phyloP scores from a whole-genome alignment of 2,888 invertebrate genomes.

The Caenorhabditis macrosperma region DNA sequence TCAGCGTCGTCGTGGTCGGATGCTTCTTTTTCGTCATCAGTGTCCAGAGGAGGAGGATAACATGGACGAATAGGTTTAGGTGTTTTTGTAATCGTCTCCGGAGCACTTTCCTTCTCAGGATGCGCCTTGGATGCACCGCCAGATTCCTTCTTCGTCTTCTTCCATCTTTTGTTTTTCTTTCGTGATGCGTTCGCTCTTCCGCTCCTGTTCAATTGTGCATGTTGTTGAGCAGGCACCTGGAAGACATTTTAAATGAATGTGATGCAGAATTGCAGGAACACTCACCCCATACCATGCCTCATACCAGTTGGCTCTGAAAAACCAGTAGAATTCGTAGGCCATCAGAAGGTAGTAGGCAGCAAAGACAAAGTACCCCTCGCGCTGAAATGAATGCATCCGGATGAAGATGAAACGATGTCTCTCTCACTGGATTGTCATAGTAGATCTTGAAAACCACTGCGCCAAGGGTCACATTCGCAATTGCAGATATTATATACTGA shows the following conservation, averaged over 20 bases:
- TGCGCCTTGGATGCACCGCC: too few species aligned
- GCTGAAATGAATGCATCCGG: not conserved
- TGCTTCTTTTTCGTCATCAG: slow-evolving; percentile 2
- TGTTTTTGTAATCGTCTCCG: too few species aligned
- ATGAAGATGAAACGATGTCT: not conserved
- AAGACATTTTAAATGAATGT: too few species aligned
- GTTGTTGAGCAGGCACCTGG: too few species aligned
- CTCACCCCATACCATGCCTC: not conserved
- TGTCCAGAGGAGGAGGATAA: slow-evolving; percentile 21
- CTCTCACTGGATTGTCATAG: not conserved
- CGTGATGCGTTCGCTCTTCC: too few species aligned
- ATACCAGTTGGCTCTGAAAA: not conserved
- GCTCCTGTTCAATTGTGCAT: too few species aligned
- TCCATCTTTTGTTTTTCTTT: not conserved
- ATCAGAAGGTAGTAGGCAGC: not conserved
- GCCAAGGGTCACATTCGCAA: not conserved
- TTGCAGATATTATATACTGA: not conserved
- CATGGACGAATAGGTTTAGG: not conserved
- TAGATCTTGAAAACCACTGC: not conserved
- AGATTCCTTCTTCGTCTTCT: not conserved
- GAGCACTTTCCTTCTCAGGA: too few species aligned
- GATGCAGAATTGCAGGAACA: not conserved
- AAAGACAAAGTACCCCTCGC: not conserved
- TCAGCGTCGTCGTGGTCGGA: slow-evolving; percentile 12
- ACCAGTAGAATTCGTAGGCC: not conserved